Evolutionary conservation across 1,140 invertebrate species (phyloP).

Genomic region (Drosophila arizonae): DNA sequence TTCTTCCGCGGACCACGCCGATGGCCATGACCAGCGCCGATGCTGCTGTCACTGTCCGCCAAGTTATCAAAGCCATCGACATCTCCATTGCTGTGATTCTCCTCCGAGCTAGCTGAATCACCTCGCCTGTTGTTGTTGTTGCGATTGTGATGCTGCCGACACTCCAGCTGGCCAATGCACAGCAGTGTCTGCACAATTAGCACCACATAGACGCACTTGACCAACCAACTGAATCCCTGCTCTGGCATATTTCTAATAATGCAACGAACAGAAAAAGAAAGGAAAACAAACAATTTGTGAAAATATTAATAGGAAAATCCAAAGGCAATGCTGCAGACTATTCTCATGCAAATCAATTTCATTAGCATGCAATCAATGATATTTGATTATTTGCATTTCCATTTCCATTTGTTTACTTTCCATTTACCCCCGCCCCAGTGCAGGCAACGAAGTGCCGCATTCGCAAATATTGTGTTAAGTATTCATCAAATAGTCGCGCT

Average conservation of each 20-base stretch:
- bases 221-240: conserved; percentile 63
- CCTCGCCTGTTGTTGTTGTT: conserved; percentile 57
- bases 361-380: conserved; percentile 22
- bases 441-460: neutral
- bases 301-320: neutral
- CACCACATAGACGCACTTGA: conserved; percentile 78
- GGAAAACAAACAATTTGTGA: conserved; percentile 5
- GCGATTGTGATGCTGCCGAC: conserved; percentile 69
- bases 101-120: conserved; percentile 59
- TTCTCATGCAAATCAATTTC: neutral
- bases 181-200: conserved; percentile 66
- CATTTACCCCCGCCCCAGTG: neutral
- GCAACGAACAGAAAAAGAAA: conserved; percentile 20
- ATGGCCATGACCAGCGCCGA: conserved; percentile 30
- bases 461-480: conserved; percentile 29
- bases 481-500: conserved; percentile 32
- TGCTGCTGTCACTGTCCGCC: conserved; percentile 50
- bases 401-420: conserved; percentile 29
- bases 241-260: conserved; percentile 63
- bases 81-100: conserved; percentile 55
- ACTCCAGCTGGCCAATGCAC: conserved; percentile 66
- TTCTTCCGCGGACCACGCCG: conserved; percentile 57
- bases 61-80: conserved; percentile 51
- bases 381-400: conserved; percentile 30
- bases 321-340: neutral